A percentile compares a stretch with the other conserved stretches of the same genome.
Conservation (phyloP, 2,113 vertebrate species). For the Promerops cafer region DNA sequence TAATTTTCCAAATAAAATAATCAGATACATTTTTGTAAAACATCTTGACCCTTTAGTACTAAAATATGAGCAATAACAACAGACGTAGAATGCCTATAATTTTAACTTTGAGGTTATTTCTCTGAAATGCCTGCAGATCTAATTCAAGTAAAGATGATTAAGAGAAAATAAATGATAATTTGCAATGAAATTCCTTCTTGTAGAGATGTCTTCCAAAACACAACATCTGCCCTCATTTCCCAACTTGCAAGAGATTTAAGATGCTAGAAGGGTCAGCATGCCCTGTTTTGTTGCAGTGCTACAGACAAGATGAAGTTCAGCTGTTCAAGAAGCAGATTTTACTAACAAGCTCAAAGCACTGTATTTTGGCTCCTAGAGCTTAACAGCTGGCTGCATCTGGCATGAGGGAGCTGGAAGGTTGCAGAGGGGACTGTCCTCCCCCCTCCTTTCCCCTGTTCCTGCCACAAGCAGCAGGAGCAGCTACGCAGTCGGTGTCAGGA, state of each 20-base stretch:
- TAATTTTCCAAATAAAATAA: background rate
- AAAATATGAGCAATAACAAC: background rate
- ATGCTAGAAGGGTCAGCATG: background rate
- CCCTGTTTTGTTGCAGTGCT: background rate
- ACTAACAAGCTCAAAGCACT: background rate
- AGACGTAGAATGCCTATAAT: background rate
- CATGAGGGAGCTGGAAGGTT: background rate
- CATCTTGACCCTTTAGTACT: background rate
- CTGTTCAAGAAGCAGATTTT: background rate
- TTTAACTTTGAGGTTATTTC: background rate
- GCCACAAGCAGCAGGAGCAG: background rate
- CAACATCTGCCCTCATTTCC: background rate
- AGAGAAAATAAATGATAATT: background rate
- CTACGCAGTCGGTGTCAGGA: fast-evolving
- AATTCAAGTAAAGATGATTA: background rate
- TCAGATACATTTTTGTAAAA: background rate
- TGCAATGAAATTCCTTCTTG: background rate
- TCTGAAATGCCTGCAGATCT: background rate
- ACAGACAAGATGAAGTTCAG: background rate
- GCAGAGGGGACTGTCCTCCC: background rate
- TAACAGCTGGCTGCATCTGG: slow-evolving; percentile 14
- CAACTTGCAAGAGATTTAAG: background rate
- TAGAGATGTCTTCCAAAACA: background rate
- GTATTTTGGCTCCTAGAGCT: background rate
- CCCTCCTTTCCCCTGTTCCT: background rate